Evolutionary conservation across 2,888 invertebrate species (phyloP), one percentile per base, ranked within the genome.

Genomic region (Crossocerus cetratus): DNA sequence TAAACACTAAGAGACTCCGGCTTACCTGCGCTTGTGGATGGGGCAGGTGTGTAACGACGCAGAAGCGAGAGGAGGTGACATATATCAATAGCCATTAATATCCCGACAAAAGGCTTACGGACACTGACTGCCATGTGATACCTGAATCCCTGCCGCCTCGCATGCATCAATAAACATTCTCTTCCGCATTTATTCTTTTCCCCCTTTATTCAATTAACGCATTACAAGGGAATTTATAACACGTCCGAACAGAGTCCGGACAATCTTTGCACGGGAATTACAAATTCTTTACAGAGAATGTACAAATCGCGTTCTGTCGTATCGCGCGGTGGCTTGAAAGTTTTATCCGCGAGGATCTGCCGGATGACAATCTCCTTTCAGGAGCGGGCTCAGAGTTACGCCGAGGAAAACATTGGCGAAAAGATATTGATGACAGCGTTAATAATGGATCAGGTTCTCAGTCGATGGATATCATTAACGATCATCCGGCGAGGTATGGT

Each of bases 391-490:
- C 18, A 45, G 8, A 55, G 63, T 69, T 63, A 74, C 69, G 45
- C 3, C 58, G 63, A 62, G 62, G 21, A 57, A 71, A 74, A 65
- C 62, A 65, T 43, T 68, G 22, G 70, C 67, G 76, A 71, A 70
- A 69, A 75, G 74, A 81, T 81, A 81, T 81, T 77, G 81, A 81
- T 81, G 81, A 79, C 74, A 81, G 69, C 79, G 79, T 80, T 80
- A 80, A 82, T 82, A 82, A 82, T 80, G 78, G 82, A 82, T 82
- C 80, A 72, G 78, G 71, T 82, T 82, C 68, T 72, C 73, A 69
- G 69, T 73, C 76, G 78, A 82, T 82, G 78, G 82, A 82, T 82
- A 80, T 82, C 82, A 77, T 82, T 82, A 82, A 82, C 82, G 82
- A 82, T 82, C 75, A 82, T 82, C 80, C 66, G 74, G 76, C 53